Base-by-base conservation (phyloP, 2,888 invertebrate species). In the Parascotia fuliginaria region DNA sequence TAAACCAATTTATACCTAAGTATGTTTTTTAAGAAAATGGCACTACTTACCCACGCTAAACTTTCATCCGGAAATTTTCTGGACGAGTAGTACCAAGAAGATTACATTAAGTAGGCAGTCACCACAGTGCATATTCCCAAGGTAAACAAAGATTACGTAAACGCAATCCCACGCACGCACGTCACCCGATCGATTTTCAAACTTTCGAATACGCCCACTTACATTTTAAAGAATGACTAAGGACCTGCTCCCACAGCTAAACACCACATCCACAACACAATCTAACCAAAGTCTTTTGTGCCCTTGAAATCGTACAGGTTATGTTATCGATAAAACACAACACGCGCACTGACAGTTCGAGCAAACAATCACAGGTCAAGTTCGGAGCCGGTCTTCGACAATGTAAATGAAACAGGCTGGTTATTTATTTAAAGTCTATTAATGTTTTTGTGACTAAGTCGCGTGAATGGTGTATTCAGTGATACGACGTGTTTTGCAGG, bases 81-180 rank as follows among this genome's bases (percentile, higher is more conserved):
- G 67, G 66, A 61, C 56, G 61, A 65, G 54, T 60, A 62, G 31
- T 33, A 70, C 66, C 63, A 64, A 72, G 70, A 70, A 67, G 71
- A 72, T 75, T 77, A 79, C 74, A 63, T 73, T 73, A 68, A 3
- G 19, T 2, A 2, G 70, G 72, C 73, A 77, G 75, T 79, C 77
- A 77, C 77, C 82, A 80, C 81, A 79, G 85, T 89, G 89, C 90
- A 89, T 87, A 87, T 87, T 85, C 81, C 88, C 87, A 91, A 91
- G 86, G 90, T 91, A 92, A 92, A 92, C 91, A 92, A 92, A 90
- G 85, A 90, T 92, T 91, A 91, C 89, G 89, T 90, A 89, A 92
- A 91, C 82, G 84, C 79, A 89, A 90, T 89, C 90, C 89, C 88
- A 92, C 90, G 90, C 89, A 90, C 89, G 85, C 87, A 89, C 91